Evolutionary conservation across 2,113 vertebrate genomes (phyloP).

Genomic region (Cynoglossus semilaevis): DNA sequence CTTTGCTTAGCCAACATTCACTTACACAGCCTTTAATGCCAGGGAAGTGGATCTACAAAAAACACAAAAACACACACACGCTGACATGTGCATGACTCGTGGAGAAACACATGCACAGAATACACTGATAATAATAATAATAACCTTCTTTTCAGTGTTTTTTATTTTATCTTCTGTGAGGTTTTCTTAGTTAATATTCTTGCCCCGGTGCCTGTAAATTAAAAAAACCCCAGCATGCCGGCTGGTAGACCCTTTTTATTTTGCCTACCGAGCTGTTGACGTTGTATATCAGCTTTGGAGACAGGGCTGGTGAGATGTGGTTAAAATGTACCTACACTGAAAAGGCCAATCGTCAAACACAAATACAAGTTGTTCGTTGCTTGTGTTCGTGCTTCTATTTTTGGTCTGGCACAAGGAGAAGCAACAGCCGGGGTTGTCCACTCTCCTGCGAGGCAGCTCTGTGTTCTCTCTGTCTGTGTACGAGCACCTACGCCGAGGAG

Average conservation of each 20-base stretch:
- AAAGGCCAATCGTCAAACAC: constrained; percentile 59
- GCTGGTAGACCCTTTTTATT: constrained; percentile 29
- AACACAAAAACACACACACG: constrained; percentile 10
- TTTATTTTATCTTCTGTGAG: constrained; percentile 34
- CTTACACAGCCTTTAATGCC: constrained; percentile 62
- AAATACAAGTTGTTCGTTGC: constrained; percentile 66
- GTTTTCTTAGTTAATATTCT: constrained; percentile 54
- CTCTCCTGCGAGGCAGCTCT: constrained; percentile 54
- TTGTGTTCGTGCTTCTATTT: constrained; percentile 58
- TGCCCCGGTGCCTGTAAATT: constrained; percentile 34
- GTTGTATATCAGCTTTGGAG: constrained; percentile 40
- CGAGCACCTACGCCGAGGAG: constrained; percentile 34
- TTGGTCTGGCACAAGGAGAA: constrained; percentile 60
- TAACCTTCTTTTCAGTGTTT: constrained; percentile 28
- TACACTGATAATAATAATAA: constrained; percentile 21
- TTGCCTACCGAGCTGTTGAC: constrained; percentile 34
- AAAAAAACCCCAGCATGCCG: constrained; percentile 1
- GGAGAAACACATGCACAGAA: constrained; percentile 40
- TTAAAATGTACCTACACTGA: constrained; percentile 61
- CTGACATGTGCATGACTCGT: constrained; percentile 19
- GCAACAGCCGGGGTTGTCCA: constrained; percentile 64
- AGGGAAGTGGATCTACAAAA: constrained; percentile 10
- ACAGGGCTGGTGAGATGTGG: constrained; percentile 39
- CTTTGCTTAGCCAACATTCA: constrained; percentile 57
- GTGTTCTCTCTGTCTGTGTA: constrained; percentile 36